Evolutionary conservation across 2,113 vertebrate genomes (phyloP), one percentile per base, ranked within the genome.

Genomic region (Microcebus jonahi): DNA sequence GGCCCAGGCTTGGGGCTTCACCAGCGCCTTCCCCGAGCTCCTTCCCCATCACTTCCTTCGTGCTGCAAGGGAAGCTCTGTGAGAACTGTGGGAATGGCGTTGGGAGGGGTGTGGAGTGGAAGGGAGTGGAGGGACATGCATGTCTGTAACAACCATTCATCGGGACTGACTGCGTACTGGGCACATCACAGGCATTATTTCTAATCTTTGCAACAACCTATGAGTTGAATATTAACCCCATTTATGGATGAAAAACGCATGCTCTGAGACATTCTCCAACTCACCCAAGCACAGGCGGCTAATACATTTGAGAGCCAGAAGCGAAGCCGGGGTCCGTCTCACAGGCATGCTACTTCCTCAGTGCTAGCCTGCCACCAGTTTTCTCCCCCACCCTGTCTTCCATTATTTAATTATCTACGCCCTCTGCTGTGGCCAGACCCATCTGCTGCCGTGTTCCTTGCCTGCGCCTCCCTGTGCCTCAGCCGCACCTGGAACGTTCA

Each of bases 71-170:
- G 13, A 2, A 70, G 34, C 20, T 14, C 29, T 31, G 14, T 29
- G 13, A 20, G 11, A 68, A 65, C 13, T 5, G 15, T 76, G 59
- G 31, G 8, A 8, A 53, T 65, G 25, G 27, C 8, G 6, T 39
- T 31, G 27, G 59, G 25, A 91, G 5, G 25, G 14, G 7, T 20
- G 0, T 50, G 67, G 73, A 39, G 18, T 75, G 9, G 57, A 29
- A 71, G 31, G 20, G 25, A 55, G 50, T 39, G 3, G 17, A 6
- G 10, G 2, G 53, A 68, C 25, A n/a, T 8, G 31, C 23, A 6
- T 1, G 4, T 57, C 9, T 7, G 42, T 61, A 11, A 70, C 20
- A 31, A 2, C 0, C 3, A 17, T 21, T 88, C 59, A 21, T 3
- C 21, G 59, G 20, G 48, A 75, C 11, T 14, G 42, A 11, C 27